These are phyloP conservation scores for Gandaritis pyraliata DNA, from an alignment of 2,888 invertebrate genomes.

Conservation along the genomic window DNA sequence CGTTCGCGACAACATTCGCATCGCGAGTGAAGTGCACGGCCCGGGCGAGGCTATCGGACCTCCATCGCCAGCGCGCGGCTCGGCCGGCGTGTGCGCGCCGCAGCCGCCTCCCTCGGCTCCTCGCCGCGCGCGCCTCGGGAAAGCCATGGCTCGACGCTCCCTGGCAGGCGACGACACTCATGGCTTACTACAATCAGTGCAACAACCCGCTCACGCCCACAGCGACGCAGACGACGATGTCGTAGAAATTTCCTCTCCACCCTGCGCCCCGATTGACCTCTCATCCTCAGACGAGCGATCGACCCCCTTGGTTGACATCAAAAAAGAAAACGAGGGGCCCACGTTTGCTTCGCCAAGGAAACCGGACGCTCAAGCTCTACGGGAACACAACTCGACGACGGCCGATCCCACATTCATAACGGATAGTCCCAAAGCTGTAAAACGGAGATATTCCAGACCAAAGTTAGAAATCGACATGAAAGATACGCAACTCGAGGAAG, in stretches of 20 bases:
- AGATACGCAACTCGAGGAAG: slow-evolving; percentile 75
- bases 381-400: slow-evolving; percentile 66
- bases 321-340: slow-evolving; percentile 79
- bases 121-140: slow-evolving; percentile 79
- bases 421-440: slow-evolving; percentile 69
- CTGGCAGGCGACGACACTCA: slow-evolving; percentile 83
- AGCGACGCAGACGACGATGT: slow-evolving; percentile 82
- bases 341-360: slow-evolving; percentile 67
- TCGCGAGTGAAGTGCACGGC: slow-evolving; percentile 66
- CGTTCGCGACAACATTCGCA: slow-evolving; percentile 69
- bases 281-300: slow-evolving; percentile 79
- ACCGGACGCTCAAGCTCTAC: slow-evolving; percentile 73
- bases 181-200: slow-evolving; percentile 71
- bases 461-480: slow-evolving; percentile 80
- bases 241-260: slow-evolving; percentile 76
- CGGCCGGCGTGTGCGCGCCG: slow-evolving; percentile 86
- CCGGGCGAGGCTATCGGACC: slow-evolving; percentile 81
- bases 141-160: slow-evolving; percentile 88
- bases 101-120: slow-evolving; percentile 81
- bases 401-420: slow-evolving; percentile 56
- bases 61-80: slow-evolving; percentile 88
- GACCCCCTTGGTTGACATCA: slow-evolving; percentile 75
- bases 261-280: slow-evolving; percentile 75
- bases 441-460: slow-evolving; percentile 75
- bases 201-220: slow-evolving; percentile 62